A percentile compares a stretch with the other conserved stretches of the same genome.
Conservation (phyloP, 1,140 invertebrate genomes). For the Homalodisca vitripennis region DNA sequence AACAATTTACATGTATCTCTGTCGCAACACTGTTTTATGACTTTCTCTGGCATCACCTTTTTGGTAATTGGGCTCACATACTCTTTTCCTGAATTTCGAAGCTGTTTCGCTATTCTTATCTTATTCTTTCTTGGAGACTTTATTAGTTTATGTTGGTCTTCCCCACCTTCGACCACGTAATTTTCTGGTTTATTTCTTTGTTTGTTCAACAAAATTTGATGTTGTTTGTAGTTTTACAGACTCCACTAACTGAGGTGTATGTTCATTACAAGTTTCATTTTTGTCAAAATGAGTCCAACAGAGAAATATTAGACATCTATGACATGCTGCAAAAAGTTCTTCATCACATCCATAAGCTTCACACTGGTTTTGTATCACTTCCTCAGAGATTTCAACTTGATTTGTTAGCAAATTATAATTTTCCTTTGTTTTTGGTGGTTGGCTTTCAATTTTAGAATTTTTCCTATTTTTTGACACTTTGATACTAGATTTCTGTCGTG, state of each 20-base stretch:
- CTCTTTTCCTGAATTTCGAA: neutral
- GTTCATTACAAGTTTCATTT: too few species aligned
- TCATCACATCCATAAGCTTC: neutral
- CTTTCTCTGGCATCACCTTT: neutral
- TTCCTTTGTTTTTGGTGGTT: neutral
- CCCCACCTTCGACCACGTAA: neutral
- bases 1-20: neutral
- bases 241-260: too few species aligned
- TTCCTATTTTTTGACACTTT: neutral
- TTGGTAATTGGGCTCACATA: neutral
- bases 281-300: constrained; percentile 5
- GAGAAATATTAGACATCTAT: neutral
- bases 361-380: neutral
- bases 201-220: neutral
- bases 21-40: neutral
- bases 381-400: neutral
- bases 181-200: neutral
- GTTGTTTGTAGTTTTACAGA: neutral
- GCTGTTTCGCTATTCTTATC: neutral
- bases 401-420: neutral
- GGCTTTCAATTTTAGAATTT: neutral
- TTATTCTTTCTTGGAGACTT: constrained; percentile 7
- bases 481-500: neutral
- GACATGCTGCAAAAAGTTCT: constrained; percentile 5
- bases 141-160: neutral